These are phyloP conservation scores for Karalla daura DNA, from an alignment of 2,797 vertebrate species.

Conservation along the genomic window DNA sequence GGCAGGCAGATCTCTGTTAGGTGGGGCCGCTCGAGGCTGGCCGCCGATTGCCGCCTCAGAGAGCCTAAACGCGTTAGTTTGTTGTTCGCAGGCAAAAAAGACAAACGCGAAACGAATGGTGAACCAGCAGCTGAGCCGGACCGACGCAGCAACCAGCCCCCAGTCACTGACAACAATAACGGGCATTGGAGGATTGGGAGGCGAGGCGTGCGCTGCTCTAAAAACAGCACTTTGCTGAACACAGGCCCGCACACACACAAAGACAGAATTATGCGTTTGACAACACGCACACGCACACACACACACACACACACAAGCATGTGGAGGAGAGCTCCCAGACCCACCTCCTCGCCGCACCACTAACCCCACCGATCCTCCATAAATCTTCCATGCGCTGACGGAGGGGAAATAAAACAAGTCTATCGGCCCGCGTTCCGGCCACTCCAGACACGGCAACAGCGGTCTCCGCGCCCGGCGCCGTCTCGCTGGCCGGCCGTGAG, in stretches of 20 bases:
- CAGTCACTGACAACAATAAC: background rate
- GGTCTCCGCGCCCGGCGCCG: conserved; percentile 32
- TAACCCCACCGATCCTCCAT: conserved; percentile 54
- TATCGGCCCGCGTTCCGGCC: conserved; percentile 49
- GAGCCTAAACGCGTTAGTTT: background rate
- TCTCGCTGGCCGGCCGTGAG: conserved; percentile 36
- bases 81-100: background rate
- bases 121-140: background rate
- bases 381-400: conserved; percentile 45
- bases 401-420: conserved; percentile 59
- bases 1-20: background rate
- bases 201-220: conserved; percentile 9
- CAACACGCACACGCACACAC: background rate
- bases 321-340: background rate
- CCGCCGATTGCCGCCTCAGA: background rate
- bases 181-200: background rate
- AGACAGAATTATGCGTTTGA: conserved; percentile 29
- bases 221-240: conserved; percentile 18
- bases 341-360: conserved; percentile 31
- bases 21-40: background rate
- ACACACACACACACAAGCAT: too few relatives aligned
- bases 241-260: conserved; percentile 15
- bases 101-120: conserved; percentile 1
- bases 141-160: background rate
- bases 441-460: conserved; percentile 40